Evolutionary conservation across 2,888 invertebrate genomes (phyloP).

Genomic region (Balanococcus diminutus): DNA sequence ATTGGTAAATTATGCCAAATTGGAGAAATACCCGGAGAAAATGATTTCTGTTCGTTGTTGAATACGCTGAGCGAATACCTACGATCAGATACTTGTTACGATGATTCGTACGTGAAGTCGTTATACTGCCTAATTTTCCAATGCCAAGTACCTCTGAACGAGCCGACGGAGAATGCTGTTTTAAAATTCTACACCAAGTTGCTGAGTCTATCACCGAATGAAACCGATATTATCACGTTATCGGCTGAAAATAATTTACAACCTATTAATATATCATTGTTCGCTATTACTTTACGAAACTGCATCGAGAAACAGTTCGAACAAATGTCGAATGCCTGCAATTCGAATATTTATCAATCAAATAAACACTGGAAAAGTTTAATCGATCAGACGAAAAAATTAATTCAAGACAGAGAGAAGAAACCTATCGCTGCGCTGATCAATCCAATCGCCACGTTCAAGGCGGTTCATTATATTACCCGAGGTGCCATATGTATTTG

Average conservation of each 20-base stretch:
- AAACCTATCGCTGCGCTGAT: background rate
- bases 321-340: background rate
- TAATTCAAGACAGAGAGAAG: background rate
- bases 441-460: background rate
- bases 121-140: constrained; percentile 34
- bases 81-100: background rate
- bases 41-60: constrained; percentile 26
- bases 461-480: background rate
- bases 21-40: constrained; percentile 18
- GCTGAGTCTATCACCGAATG: background rate
- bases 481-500: background rate
- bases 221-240: background rate
- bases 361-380: constrained; percentile 42
- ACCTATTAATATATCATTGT: background rate
- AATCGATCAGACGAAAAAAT: background rate
- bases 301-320: background rate
- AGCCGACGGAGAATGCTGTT: background rate
- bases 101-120: background rate
- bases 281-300: background rate
- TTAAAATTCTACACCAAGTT: constrained; percentile 31
- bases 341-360: background rate
- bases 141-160: background rate
- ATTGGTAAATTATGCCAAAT: constrained; percentile 11
- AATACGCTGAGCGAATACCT: background rate
- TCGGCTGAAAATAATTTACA: background rate